Percentiles rank a stretch among this genome's conserved stretches.
phyloP scores from a whole-genome alignment of 2,888 invertebrate genomes.

The Cybosia mesomella region DNA sequence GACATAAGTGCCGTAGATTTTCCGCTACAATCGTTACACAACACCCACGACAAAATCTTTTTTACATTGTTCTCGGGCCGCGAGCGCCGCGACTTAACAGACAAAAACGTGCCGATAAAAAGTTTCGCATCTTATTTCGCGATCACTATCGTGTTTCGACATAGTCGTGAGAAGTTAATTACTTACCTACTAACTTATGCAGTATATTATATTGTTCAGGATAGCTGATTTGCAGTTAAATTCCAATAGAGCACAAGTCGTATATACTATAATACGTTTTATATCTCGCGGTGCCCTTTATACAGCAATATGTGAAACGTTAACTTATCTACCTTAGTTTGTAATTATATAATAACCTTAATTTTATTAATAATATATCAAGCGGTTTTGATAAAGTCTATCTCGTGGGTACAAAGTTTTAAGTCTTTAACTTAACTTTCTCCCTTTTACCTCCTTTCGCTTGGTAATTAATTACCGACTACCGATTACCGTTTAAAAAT shows the following conservation, averaged over 20 bases:
- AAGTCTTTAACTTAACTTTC: no score
- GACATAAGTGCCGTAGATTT: conserved; percentile 39
- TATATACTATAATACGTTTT: neutral
- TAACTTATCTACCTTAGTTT: no score
- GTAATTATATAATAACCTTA: no score
- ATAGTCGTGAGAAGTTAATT: conserved; percentile 71
- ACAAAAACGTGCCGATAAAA: conserved; percentile 67
- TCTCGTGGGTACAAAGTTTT: no score
- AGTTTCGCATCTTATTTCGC: conserved; percentile 72
- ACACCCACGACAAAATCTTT: conserved; percentile 47
- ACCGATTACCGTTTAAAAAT: no score
- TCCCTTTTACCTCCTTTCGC: no score
- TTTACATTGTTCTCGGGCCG: conserved; percentile 58
- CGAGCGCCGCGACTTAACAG: conserved; percentile 38
- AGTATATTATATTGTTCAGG: neutral
- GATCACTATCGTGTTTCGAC: conserved; percentile 71
- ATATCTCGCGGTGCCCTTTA: no score
- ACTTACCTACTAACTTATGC: conserved; percentile 44
- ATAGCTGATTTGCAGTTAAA: neutral
- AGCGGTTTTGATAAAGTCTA: no score
- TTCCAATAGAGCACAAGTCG: neutral
- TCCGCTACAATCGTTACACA: conserved; percentile 41
- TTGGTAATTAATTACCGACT: no score
- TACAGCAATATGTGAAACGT: neutral
- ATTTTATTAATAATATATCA: no score